phyloP scores from a whole-genome alignment of 2,888 invertebrate genomes.

The Teleogryllus oceanicus region DNA sequence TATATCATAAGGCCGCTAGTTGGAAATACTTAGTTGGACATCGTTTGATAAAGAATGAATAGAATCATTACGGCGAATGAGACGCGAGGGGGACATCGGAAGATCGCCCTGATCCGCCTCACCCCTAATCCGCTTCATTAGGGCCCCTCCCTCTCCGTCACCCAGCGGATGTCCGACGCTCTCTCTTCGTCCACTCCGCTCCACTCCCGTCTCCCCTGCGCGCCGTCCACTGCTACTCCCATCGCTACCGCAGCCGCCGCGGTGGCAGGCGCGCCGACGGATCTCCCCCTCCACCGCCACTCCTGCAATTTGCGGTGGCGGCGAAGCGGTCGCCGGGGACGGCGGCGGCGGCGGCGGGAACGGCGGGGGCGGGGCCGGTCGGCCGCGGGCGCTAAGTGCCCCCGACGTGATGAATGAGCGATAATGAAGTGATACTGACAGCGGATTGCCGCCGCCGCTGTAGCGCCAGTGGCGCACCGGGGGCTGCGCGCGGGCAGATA shows the following conservation, averaged over 20 bases:
- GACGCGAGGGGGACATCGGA: too few species aligned
- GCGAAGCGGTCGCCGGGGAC: background rate
- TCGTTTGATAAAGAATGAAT: too few species aligned
- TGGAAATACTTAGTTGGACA: too few species aligned
- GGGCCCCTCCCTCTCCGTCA: too few species aligned
- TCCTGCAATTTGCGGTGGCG: background rate
- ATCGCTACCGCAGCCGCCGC: too few species aligned
- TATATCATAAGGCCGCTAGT: too few species aligned
- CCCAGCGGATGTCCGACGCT: too few species aligned
- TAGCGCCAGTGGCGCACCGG: background rate
- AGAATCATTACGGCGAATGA: too few species aligned
- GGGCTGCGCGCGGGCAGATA: background rate
- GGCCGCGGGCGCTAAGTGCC: conserved; percentile 6
- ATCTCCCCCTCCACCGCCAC: background rate
- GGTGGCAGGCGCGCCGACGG: background rate
- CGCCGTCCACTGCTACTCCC: too few species aligned
- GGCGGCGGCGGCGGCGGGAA: background rate
- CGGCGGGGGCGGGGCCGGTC: background rate
- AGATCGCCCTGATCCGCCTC: background rate
- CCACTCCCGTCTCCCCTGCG: too few species aligned
- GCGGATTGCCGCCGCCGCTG: background rate
- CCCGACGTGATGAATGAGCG: conserved; percentile 10
- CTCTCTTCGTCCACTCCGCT: too few species aligned
- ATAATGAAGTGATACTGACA: background rate
- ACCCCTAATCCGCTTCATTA: background rate